Conservation (phyloP, 2,888 invertebrate species). For the Theretra japonica region DNA sequence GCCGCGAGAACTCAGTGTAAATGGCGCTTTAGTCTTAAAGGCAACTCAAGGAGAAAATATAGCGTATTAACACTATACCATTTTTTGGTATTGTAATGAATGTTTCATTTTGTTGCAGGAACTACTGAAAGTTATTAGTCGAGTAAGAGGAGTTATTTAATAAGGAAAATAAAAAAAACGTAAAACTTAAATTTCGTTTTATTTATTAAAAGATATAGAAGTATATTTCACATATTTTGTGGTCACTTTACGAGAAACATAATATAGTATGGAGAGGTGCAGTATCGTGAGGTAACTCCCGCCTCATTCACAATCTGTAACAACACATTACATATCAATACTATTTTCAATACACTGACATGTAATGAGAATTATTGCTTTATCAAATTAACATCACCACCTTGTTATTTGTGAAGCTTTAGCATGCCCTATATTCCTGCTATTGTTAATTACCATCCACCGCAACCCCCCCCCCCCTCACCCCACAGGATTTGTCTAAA, state of each 20-base stretch:
- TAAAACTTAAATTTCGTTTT: slow-evolving; percentile 49
- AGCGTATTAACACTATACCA: too few species aligned
- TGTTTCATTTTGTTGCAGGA: slow-evolving; percentile 71
- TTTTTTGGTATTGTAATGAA: neutral
- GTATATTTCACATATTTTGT: neutral
- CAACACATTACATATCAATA: neutral
- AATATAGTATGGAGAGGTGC: neutral
- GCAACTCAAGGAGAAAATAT: too few species aligned
- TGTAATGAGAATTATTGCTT: too few species aligned
- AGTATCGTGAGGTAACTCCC: too few species aligned
- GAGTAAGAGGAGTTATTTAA: slow-evolving; percentile 53
- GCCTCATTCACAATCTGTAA: neutral
- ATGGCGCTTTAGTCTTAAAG: too few species aligned
- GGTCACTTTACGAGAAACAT: neutral
- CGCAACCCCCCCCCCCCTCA: too few species aligned
- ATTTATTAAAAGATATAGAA: slow-evolving; percentile 36
- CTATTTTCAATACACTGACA: neutral
- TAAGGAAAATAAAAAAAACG: slow-evolving; percentile 59
- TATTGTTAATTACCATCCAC: too few species aligned
- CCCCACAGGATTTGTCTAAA: too few species aligned
- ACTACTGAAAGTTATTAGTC: slow-evolving; percentile 68
- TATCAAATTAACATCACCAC: too few species aligned
- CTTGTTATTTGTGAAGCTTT: too few species aligned
- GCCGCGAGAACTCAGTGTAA: too few species aligned
- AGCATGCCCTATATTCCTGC: too few species aligned